A percentile compares a stretch with the other conserved stretches of the same genome.
phyloP scores from a whole-genome alignment of 1,140 invertebrate species.

The Bombus balteatus region DNA sequence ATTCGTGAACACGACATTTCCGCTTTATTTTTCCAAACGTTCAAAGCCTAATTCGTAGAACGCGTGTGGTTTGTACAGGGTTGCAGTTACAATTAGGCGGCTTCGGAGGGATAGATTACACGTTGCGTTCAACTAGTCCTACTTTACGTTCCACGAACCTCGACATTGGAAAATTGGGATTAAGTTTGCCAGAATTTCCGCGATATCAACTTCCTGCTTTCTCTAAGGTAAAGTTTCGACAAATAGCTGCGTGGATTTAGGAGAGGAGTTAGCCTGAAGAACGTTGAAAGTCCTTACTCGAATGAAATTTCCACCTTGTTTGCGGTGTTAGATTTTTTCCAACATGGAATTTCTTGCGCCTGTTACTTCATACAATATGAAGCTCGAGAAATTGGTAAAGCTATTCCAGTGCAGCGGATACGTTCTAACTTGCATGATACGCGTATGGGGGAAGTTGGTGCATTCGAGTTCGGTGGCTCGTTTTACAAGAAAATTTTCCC shows the following conservation, averaged over 20 bases:
- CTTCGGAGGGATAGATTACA: slow-evolving; percentile 76
- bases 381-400: background rate
- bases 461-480: background rate
- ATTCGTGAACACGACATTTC: background rate
- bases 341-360: background rate
- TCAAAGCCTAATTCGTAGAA: background rate
- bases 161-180: slow-evolving; percentile 70
- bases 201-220: slow-evolving; percentile 66
- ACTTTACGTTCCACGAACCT: slow-evolving; percentile 60
- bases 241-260: background rate
- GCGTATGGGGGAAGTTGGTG: slow-evolving; percentile 9
- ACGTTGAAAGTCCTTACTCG: too few relatives aligned
- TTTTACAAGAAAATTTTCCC: background rate
- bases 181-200: slow-evolving; percentile 69
- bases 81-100: slow-evolving; percentile 73
- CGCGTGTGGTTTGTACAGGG: slow-evolving; percentile 61
- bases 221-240: slow-evolving; percentile 71
- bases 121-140: slow-evolving; percentile 69
- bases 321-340: background rate
- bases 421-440: background rate
- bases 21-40: too few relatives aligned
- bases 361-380: background rate
- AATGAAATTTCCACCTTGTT: background rate
- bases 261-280: background rate
- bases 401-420: background rate